Conservation (phyloP, 2,888 invertebrate genomes). For the Agrotis segetum region DNA sequence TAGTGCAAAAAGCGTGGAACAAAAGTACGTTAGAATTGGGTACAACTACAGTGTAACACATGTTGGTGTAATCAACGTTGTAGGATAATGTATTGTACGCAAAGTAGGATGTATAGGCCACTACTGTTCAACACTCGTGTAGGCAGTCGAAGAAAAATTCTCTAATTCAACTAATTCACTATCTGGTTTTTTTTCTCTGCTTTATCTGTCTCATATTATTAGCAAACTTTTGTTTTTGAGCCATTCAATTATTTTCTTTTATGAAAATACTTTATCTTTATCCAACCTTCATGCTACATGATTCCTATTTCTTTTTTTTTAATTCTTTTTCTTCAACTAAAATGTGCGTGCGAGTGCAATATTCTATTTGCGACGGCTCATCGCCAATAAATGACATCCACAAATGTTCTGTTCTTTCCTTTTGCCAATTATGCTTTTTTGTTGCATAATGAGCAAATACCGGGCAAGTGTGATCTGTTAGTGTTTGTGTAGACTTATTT, state of each 20-base stretch:
- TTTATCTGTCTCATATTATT: background rate
- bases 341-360: slow-evolving; percentile 68
- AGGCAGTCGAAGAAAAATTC: slow-evolving; percentile 61
- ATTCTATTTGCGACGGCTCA: slow-evolving; percentile 50
- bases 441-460: slow-evolving; percentile 90
- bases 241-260: background rate
- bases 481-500: slow-evolving; percentile 64
- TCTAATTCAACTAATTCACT: background rate
- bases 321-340: slow-evolving; percentile 62
- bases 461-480: slow-evolving; percentile 72
- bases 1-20: slow-evolving; percentile 39
- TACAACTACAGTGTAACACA: slow-evolving; percentile 51
- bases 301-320: background rate
- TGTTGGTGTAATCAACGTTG: slow-evolving; percentile 60
- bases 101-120: slow-evolving; percentile 52
- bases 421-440: slow-evolving; percentile 89
- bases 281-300: slow-evolving; percentile 11
- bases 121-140: slow-evolving; percentile 57
- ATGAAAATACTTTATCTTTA: background rate
- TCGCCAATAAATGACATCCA: slow-evolving; percentile 88
- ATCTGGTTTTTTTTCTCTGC: background rate
- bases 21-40: slow-evolving; percentile 25
- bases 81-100: slow-evolving; percentile 59
- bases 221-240: slow-evolving; percentile 5
- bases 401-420: slow-evolving; percentile 69